Conservation (phyloP, 2,797 vertebrate genomes). For the Rhynchotus rufescens region DNA sequence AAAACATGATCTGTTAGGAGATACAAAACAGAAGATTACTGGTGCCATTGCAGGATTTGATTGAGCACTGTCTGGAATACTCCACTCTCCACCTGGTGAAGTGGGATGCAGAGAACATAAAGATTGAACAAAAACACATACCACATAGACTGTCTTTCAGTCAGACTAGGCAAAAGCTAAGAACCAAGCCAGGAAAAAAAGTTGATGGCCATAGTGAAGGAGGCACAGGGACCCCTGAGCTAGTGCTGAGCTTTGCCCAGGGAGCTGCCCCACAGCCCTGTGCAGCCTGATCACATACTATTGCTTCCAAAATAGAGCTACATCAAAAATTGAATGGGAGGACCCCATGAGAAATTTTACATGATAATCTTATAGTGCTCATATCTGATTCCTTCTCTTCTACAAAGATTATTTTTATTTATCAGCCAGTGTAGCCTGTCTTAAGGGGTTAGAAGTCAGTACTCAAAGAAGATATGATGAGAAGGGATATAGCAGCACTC, state of each 20-base stretch:
- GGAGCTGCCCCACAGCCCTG: neutral
- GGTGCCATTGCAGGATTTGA: neutral
- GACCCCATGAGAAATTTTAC: neutral
- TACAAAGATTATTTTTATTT: neutral
- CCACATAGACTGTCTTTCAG: neutral
- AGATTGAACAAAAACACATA: neutral
- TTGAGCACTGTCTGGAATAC: neutral
- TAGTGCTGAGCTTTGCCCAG: neutral
- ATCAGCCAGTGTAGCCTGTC: neutral
- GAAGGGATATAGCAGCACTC: neutral
- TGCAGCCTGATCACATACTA: neutral
- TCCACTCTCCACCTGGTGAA: neutral
- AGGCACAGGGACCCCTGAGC: neutral
- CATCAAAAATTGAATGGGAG: neutral
- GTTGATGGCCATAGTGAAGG: neutral
- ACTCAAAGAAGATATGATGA: neutral
- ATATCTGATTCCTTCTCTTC: neutral
- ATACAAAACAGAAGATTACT: neutral
- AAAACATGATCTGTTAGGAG: neutral
- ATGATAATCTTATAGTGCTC: neutral
- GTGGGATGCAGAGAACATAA: neutral
- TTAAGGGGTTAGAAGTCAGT: neutral
- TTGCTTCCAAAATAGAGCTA: neutral
- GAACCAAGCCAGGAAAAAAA: neutral
- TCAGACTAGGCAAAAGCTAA: neutral